Evolutionary conservation across 2,113 vertebrate species (phyloP).

Genomic region (Camelus dromedarius): DNA sequence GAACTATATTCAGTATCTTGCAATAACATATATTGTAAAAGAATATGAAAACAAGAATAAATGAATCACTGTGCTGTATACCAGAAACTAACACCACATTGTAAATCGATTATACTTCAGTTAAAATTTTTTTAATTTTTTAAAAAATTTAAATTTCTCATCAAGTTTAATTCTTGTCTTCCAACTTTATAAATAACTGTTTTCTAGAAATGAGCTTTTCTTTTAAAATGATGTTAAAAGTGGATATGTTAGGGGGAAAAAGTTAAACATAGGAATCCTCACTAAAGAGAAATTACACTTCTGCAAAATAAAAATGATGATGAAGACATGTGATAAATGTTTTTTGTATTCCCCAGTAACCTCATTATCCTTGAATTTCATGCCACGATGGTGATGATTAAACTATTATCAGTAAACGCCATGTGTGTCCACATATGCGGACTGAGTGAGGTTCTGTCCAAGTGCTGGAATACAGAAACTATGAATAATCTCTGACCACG

Average conservation of each 20-base stretch:
- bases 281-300: not conserved
- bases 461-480: not conserved
- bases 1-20: no score
- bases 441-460: not conserved
- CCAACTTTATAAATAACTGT: not conserved
- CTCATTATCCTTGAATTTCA: not conserved
- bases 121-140: no score
- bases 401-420: not conserved
- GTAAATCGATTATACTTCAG: no score
- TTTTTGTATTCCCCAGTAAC: not conserved
- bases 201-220: constrained; percentile 32
- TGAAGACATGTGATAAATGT: not conserved
- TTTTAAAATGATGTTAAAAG: not conserved
- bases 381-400: not conserved
- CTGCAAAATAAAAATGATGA: not conserved
- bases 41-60: no score
- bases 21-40: no score
- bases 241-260: not conserved
- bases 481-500: not conserved
- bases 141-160: not conserved
- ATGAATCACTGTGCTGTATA: no score
- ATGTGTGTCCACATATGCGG: not conserved
- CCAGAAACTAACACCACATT: no score
- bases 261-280: not conserved
- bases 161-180: not conserved